A percentile compares a stretch with the other conserved stretches of the same genome.
These are phyloP conservation scores for Mythimna ferrago DNA, from an alignment of 2,888 invertebrate species.

Conservation along the genomic window DNA sequence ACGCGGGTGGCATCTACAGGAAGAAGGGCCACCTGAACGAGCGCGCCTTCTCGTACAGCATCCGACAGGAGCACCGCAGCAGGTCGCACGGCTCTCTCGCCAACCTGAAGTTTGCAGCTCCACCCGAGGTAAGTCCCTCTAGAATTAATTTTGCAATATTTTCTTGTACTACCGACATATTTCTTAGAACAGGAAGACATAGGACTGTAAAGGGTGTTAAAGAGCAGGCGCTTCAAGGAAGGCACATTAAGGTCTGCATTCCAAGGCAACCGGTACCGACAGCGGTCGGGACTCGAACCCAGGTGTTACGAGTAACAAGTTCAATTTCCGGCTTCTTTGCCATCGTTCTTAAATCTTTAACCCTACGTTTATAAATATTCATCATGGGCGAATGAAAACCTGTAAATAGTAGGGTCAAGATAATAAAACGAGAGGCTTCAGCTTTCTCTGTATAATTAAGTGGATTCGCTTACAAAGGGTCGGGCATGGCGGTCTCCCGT, in stretches of 20 bases:
- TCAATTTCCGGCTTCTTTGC: conserved; percentile 46
- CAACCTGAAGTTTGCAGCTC: conserved; percentile 96
- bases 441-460: conserved; percentile 58
- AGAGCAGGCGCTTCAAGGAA: conserved; percentile 48
- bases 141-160: conserved; percentile 8
- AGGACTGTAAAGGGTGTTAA: conserved; percentile 18
- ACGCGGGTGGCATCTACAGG: conserved; percentile 94
- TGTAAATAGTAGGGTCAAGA: conserved; percentile 52
- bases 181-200: background rate
- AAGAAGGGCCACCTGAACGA: conserved; percentile 98
- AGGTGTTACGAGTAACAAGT: conserved; percentile 37
- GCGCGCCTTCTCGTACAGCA: conserved; percentile 98
- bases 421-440: conserved; percentile 41
- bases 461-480: conserved; percentile 56
- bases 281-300: conserved; percentile 28
- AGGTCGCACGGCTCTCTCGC: conserved; percentile 98
- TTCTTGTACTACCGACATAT: conserved; percentile 4
- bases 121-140: conserved; percentile 87
- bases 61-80: conserved; percentile 97
- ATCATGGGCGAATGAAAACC: conserved; percentile 28
- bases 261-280: conserved; percentile 51
- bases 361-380: conserved; percentile 46
- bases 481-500: conserved; percentile 22
- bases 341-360: conserved; percentile 16
- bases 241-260: conserved; percentile 57